These are phyloP conservation scores for Heteromurus nitidus DNA, from an alignment of 2,888 invertebrate genomes.

Conservation along the genomic window DNA sequence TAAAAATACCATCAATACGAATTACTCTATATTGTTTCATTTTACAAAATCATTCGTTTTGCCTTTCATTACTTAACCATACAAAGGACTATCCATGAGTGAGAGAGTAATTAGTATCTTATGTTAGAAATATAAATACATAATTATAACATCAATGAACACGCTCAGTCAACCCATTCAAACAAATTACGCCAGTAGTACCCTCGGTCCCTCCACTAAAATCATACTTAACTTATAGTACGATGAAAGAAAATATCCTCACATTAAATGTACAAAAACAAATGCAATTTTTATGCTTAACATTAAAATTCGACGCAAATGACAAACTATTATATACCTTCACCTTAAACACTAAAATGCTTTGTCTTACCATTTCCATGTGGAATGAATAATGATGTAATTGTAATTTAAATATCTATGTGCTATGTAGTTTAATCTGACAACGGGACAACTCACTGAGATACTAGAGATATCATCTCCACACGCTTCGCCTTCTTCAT, in stretches of 20 bases:
- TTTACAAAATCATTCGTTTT: neutral
- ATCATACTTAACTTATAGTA: too few relatives aligned
- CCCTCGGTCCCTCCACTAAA: neutral
- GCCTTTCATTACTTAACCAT: neutral
- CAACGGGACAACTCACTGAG: constrained; percentile 16
- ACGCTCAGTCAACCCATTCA: constrained; percentile 15
- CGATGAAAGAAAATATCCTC: neutral
- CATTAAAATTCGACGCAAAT: too few relatives aligned
- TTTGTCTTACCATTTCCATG: too few relatives aligned
- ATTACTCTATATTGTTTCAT: neutral
- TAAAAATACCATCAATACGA: constrained; percentile 6
- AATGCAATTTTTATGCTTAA: too few relatives aligned
- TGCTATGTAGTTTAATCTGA: neutral
- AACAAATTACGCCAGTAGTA: neutral
- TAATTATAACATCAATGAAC: constrained; percentile 15
- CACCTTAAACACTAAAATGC: too few relatives aligned
- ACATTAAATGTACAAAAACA: neutral
- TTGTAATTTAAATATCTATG: constrained; percentile 2
- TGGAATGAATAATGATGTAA: neutral
- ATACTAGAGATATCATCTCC: too few relatives aligned
- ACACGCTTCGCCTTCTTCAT: too few relatives aligned
- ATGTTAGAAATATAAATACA: neutral
- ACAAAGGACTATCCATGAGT: constrained; percentile 2
- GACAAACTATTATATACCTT: too few relatives aligned
- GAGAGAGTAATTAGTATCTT: neutral